These are phyloP conservation scores for Urocynchramus pylzowi DNA, from an alignment of 2,113 vertebrate genomes.

Conservation along the genomic window DNA sequence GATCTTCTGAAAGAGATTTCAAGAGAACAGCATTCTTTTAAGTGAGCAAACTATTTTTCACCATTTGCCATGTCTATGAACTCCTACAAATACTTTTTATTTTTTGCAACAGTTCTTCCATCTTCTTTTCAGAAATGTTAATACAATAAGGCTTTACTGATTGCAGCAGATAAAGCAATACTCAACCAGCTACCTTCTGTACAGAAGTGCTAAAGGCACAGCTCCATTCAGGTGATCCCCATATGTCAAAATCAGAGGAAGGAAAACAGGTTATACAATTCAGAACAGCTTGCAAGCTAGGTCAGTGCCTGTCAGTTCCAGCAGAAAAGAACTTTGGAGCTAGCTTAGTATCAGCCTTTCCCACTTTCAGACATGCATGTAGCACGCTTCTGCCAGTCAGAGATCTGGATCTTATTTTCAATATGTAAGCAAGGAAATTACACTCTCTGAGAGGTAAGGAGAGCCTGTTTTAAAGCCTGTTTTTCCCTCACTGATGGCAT, in stretches of 20 bases:
- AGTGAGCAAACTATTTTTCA: background rate
- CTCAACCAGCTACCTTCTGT: background rate
- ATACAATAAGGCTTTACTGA: background rate
- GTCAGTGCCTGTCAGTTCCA: background rate
- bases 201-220: background rate
- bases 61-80: background rate
- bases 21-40: background rate
- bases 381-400: background rate
- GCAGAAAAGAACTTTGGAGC: background rate
- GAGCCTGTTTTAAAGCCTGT: background rate
- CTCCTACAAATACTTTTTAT: background rate
- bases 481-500: background rate
- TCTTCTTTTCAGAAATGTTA: background rate
- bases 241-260: background rate
- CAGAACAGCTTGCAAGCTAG: background rate
- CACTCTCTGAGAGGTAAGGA: background rate
- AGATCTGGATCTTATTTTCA: conserved; percentile 15
- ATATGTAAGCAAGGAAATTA: background rate
- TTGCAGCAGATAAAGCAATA: background rate
- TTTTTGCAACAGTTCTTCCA: background rate
- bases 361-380: background rate
- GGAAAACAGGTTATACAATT: background rate
- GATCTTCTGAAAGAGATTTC: background rate
- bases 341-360: background rate
- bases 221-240: background rate